Conservation (phyloP, 1,140 invertebrate genomes). For the Psix sp. region DNA sequence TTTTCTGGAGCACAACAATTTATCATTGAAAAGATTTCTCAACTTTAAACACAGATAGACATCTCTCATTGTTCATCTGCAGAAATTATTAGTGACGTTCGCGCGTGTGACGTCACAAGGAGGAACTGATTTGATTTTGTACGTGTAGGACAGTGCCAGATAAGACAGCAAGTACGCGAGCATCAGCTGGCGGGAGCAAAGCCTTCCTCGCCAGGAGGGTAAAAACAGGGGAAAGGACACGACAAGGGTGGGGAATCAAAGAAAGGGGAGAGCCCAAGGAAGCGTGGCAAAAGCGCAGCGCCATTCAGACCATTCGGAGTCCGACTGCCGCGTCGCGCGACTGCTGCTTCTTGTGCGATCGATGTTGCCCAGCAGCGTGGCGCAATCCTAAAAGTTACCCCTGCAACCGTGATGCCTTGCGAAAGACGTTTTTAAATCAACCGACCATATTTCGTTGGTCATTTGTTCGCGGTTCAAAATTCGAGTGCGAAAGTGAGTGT, state of each 20-base stretch:
- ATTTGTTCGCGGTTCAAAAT: conserved; percentile 1
- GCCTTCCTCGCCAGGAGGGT: background rate
- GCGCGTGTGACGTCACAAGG: conserved; percentile 10
- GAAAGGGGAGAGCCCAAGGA: conserved; percentile 28
- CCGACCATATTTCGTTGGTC: background rate
- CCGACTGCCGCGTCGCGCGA: conserved; percentile 61
- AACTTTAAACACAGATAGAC: background rate
- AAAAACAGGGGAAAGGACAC: conserved; percentile 10
- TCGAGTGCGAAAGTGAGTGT: conserved; percentile 2
- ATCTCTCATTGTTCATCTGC: background rate
- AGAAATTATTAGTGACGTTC: conserved; percentile 1
- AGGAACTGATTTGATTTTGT: background rate
- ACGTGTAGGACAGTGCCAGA: background rate
- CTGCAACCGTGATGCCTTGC: conserved; percentile 24
- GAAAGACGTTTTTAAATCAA: conserved; percentile 14
- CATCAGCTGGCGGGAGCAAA: background rate
- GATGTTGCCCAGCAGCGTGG: conserved; percentile 47
- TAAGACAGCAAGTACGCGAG: background rate
- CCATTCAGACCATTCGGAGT: conserved; percentile 62
- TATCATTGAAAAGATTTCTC: background rate
- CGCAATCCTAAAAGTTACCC: conserved; percentile 34
- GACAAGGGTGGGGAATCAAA: background rate
- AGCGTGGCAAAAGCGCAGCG: conserved; percentile 49
- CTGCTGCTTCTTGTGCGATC: conserved; percentile 48
- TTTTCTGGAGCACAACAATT: background rate